Percentiles rank a stretch among this genome's conserved stretches.
Evolutionary conservation across 1,140 invertebrate genomes (phyloP).

Genomic region (Leptinotarsa lineolata): DNA sequence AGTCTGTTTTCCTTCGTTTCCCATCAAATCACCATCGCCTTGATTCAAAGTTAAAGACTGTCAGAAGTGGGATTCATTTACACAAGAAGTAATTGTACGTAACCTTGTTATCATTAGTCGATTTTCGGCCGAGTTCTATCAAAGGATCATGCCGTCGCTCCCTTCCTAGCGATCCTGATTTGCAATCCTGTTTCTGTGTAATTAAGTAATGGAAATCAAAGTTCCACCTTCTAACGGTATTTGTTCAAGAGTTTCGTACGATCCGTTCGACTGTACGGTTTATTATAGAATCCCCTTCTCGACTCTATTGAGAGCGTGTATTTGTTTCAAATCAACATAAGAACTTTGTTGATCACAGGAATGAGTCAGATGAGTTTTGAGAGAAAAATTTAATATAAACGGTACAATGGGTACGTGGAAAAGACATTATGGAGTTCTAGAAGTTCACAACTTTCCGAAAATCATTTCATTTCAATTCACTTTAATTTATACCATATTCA

Average conservation of each 20-base stretch:
- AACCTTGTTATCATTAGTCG: constrained; percentile 54
- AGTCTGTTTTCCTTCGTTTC: background rate
- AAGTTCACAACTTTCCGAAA: background rate
- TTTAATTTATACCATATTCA: too few relatives aligned
- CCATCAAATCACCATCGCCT: background rate
- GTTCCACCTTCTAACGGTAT: constrained; percentile 51
- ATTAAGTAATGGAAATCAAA: constrained; percentile 55
- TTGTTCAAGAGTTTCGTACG: constrained; percentile 50
- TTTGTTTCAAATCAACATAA: constrained; percentile 16
- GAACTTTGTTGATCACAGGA: constrained; percentile 2
- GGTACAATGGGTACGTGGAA: background rate
- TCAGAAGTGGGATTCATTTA: constrained; percentile 36
- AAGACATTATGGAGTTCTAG: background rate
- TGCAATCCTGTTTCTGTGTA: constrained; percentile 49
- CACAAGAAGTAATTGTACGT: constrained; percentile 54
- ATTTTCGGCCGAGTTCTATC: constrained; percentile 41
- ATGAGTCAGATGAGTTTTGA: background rate
- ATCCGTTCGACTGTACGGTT: constrained; percentile 41
- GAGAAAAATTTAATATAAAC: background rate
- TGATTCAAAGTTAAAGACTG: constrained; percentile 18
- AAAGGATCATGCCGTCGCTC: constrained; percentile 44
- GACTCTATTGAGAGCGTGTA: constrained; percentile 7
- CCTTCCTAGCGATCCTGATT: constrained; percentile 38
- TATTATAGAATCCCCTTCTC: constrained; percentile 24
- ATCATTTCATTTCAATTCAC: too few relatives aligned